Evolutionary conservation across 2,113 vertebrate species (phyloP).

Genomic region (Pteropus alecto): DNA sequence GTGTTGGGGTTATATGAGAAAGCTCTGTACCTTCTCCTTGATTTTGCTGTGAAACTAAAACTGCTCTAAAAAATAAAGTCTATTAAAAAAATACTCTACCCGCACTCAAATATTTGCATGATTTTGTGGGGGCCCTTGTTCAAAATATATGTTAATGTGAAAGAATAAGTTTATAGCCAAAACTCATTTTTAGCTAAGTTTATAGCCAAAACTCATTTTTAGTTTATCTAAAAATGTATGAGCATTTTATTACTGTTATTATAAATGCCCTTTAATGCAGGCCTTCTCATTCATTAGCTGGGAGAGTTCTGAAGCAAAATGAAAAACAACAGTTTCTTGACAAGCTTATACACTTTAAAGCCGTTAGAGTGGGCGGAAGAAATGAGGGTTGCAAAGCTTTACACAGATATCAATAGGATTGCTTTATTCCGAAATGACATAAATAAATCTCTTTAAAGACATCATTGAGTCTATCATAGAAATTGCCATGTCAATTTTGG

Average conservation of each 20-base stretch:
- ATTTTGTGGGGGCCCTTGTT: constrained; percentile 30
- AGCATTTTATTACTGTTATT: constrained; percentile 61
- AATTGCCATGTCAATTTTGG: constrained; percentile 45
- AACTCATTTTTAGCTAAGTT: constrained; percentile 64
- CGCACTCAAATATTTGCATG: constrained; percentile 36
- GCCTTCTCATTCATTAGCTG: constrained; percentile 57
- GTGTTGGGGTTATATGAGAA: background rate
- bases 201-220: constrained; percentile 60
- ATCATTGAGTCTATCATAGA: constrained; percentile 49
- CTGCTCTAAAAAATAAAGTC: constrained; percentile 18
- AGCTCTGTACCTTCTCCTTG: background rate
- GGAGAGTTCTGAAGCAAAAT: constrained; percentile 58
- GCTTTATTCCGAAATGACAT: constrained; percentile 72
- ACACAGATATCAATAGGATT: constrained; percentile 54
- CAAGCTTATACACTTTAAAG: constrained; percentile 64
- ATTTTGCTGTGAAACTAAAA: constrained; percentile 46
- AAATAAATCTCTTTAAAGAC: constrained; percentile 74
- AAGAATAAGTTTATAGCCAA: constrained; percentile 47
- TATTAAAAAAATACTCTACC: constrained; percentile 40
- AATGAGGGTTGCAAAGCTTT: constrained; percentile 58
- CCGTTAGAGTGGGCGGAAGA: constrained; percentile 44
- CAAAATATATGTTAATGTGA: constrained; percentile 57
- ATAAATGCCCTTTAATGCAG: constrained; percentile 64
- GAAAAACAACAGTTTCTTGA: constrained; percentile 71
- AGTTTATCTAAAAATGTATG: constrained; percentile 59